Conservation (phyloP, 1,140 invertebrate species). For the Philopotamus ludificatus region DNA sequence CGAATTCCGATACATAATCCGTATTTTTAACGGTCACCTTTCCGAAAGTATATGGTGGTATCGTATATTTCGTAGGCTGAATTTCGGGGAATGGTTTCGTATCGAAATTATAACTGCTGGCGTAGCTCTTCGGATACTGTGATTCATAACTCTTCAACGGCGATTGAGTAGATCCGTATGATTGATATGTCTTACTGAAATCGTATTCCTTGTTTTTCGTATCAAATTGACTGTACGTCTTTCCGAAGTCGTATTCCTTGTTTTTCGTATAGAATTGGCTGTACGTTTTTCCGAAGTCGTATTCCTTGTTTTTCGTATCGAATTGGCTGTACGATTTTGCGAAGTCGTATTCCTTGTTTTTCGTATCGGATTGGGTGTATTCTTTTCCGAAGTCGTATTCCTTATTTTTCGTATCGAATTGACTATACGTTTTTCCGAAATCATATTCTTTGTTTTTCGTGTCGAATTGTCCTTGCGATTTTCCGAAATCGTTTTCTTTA, state of each 20-base stretch:
- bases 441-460: background rate
- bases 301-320: background rate
- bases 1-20: conserved; percentile 32
- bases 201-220: background rate
- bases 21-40: conserved; percentile 17
- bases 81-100: conserved; percentile 14
- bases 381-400: background rate
- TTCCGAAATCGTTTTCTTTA: background rate
- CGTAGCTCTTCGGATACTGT: conserved; percentile 15
- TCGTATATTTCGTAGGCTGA: conserved; percentile 14
- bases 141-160: background rate
- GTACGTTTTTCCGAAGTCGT: background rate
- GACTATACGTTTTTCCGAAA: no score
- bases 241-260: no score
- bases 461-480: background rate
- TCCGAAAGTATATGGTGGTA: conserved; percentile 11
- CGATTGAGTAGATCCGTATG: background rate
- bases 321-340: no score
- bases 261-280: no score
- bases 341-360: background rate
- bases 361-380: background rate
- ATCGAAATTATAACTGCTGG: conserved; percentile 29
- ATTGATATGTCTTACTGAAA: background rate
- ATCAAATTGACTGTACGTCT: no score
- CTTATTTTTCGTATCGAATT: no score